phyloP scores from a whole-genome alignment of 1,140 invertebrate genomes.

The Calliphora vicina region DNA sequence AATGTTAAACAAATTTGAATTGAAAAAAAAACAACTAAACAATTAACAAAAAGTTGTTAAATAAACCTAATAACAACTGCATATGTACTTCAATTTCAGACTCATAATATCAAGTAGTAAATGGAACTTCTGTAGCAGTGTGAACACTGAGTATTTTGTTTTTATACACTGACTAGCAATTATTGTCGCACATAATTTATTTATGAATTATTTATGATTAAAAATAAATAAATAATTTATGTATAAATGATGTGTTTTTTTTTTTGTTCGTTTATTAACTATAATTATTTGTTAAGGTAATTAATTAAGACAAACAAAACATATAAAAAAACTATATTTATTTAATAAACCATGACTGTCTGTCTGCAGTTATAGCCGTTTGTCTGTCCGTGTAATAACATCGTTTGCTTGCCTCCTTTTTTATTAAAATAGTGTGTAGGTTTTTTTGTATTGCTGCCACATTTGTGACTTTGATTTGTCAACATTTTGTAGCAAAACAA shows the following conservation, averaged over 20 bases:
- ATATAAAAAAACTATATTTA: neutral
- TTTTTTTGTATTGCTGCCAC: neutral
- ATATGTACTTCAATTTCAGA: neutral
- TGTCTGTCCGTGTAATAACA: neutral
- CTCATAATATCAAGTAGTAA: neutral
- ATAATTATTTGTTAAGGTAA: slow-evolving; percentile 9
- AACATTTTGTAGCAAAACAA: neutral
- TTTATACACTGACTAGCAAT: neutral
- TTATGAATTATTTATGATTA: neutral
- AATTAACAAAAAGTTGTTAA: slow-evolving; percentile 6
- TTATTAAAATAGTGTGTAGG: neutral
- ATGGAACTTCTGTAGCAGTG: neutral
- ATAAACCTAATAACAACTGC: neutral
- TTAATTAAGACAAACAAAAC: neutral
- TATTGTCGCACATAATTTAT: neutral
- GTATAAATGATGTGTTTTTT: neutral
- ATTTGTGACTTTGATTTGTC: slow-evolving; percentile 2
- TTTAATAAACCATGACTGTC: neutral
- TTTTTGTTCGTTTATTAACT: neutral
- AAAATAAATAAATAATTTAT: neutral
- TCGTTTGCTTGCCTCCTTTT: neutral
- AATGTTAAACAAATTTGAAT: neutral
- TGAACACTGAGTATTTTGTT: neutral
- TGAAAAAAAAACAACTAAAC: neutral
- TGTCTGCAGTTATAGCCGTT: neutral